Base-by-base conservation (phyloP, 2,797 vertebrate genomes). In the Mus caroli region DNA sequence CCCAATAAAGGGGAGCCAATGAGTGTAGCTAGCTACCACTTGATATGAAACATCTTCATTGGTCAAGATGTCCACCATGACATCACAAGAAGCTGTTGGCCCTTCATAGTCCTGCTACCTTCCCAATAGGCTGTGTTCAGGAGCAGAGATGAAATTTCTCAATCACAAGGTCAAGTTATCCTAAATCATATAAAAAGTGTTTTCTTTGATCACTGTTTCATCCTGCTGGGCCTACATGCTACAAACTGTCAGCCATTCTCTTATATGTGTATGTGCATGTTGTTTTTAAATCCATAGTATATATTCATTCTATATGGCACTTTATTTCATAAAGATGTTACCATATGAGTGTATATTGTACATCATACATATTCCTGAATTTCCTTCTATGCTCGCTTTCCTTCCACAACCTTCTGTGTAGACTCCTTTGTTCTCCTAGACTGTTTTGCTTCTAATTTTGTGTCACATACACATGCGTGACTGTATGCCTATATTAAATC, bases 161-260 rank as follows among this genome's bases (percentile, higher is more conserved):
- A 88, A 80, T 75, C 12, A n/a, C 37, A 71, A 28, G 69, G n/a
- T 26, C 87, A 13, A 69, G 88, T 52, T 43, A 80, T 54, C 28
- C 73, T 37, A 78, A 71, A 86, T 92, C 60, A 40, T 62, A 31
- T 60, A 73, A 43, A 88, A 95, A 94, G 37, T 50, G 60, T 31
- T 90, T 46, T 31, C 4, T 71, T 79, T 77, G 60, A 69, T n/a
- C 34, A 75, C 3, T 82, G 37, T 85, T 69, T 87, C 10, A 67
- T 88, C 12, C 73, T 82, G 88, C 52, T 56, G 5, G 15, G 52
- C 26, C 17, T 56, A 31, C 58, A 15, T 26, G 85, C 67, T 17
- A 9, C 19, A 79, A 52, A 88, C 12, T 76, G 50, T 52, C 73
- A 69, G 77, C 54, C 86, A 54, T 50, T 97, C 69, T 87, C 58